Evolutionary conservation across 2,113 vertebrate species (phyloP), one percentile per base, ranked within the genome.

Genomic region (Pardalotus punctatus): DNA sequence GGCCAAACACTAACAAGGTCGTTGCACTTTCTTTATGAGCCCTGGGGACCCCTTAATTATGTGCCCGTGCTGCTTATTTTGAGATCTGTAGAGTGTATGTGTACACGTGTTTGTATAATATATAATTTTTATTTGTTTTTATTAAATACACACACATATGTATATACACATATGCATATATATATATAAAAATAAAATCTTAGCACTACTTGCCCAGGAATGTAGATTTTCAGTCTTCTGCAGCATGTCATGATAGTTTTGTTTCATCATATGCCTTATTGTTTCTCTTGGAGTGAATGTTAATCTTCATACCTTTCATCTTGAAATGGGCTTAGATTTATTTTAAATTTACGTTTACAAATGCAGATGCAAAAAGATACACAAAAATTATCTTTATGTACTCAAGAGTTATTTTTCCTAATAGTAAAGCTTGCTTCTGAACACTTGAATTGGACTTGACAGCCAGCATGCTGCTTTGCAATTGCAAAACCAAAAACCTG

Each of bases 11-110:
- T 92, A 84, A 94, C 77, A 95, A 93, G 95, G 84, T 88, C 74
- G 38, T 95, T 96, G 81, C 66, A 88, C 95, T 93, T 95, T 97
- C 94, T 96, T 97, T 94, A 93, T 97, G 96, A 94, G 88, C 81
- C 90, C 36, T 83, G 76, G 88, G 87, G 61, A 48, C 88, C 90
- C 85, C 94, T 96, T 96, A 95, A 93, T 95, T 94, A 96, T 94
- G 79, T 85, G 42, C 82, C 86, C 81, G 38, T 67, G 67, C 76
- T 92, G 94, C 95, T 90, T 90, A 57, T 94, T 97, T 97, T 93
- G 86, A 93, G 95, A 89, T 95, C 81, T 81, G 66, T 54, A 62
- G 77, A 69, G 42, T 76, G 17, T 86, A 64, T 72, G 33, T 80
- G 56, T 85, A 58, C 60, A 6, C 70, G 51, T 88, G 82, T 94